Conservation (phyloP, 2,113 vertebrate genomes). For the Tyto alba region DNA sequence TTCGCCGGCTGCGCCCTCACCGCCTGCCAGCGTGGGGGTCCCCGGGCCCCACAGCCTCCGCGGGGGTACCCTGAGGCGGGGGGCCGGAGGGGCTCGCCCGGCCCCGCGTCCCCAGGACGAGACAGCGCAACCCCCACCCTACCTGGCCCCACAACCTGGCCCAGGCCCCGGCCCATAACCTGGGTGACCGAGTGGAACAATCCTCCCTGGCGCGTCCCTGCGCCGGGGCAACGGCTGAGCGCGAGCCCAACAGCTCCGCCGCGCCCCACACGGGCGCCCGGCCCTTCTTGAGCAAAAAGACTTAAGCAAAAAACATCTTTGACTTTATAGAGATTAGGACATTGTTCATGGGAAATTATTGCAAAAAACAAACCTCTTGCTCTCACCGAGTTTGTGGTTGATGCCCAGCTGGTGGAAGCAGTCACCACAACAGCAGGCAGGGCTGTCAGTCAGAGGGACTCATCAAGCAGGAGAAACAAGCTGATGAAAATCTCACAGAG, state of each 20-base stretch:
- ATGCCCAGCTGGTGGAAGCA: background rate
- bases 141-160: background rate
- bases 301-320: background rate
- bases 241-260: background rate
- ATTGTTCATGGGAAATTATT: background rate
- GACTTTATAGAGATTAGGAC: background rate
- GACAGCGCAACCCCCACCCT: no score
- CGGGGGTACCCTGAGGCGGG: no score
- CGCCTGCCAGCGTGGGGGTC: background rate
- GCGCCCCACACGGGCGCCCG: background rate
- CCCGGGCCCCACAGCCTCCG: background rate
- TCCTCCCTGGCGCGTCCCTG: background rate
- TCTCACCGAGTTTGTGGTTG: background rate
- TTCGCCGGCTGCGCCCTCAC: background rate
- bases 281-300: no score
- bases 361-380: background rate
- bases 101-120: no score
- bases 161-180: no score
- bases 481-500: rapidly evolving
- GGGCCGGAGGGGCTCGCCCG: no score
- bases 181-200: background rate
- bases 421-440: background rate
- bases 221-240: background rate
- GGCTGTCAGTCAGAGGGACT: background rate
- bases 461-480: background rate